Conservation (phyloP, 2,888 invertebrate genomes). For the Plusia festucae region DNA sequence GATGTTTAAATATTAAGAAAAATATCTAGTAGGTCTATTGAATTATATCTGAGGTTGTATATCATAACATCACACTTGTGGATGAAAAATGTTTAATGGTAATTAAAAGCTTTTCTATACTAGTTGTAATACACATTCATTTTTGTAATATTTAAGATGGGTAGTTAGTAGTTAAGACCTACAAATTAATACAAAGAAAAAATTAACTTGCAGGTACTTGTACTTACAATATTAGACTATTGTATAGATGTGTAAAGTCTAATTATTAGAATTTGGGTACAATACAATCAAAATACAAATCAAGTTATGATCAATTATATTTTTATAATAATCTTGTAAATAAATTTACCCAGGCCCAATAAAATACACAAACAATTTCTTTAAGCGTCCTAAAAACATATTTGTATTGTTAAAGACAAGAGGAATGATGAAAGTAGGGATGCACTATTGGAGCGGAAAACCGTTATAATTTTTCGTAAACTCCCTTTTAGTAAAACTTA, state of each 20-base stretch:
- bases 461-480: no score
- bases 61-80: neutral
- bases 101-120: no score
- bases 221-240: no score
- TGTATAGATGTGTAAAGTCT: no score
- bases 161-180: no score
- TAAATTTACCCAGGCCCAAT: neutral
- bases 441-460: neutral
- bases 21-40: constrained; percentile 32
- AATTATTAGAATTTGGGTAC: neutral
- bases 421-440: neutral
- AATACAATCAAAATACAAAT: neutral
- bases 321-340: neutral
- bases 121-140: no score
- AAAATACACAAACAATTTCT: no score
- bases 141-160: no score
- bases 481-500: neutral
- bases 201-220: no score
- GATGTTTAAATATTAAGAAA: constrained; percentile 47
- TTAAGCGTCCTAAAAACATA: neutral
- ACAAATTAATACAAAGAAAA: no score
- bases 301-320: neutral
- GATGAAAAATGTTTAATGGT: no score
- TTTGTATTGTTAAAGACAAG: neutral
- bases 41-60: neutral